phyloP scores from a whole-genome alignment of 2,113 vertebrate genomes.

The Falco punctatus region DNA sequence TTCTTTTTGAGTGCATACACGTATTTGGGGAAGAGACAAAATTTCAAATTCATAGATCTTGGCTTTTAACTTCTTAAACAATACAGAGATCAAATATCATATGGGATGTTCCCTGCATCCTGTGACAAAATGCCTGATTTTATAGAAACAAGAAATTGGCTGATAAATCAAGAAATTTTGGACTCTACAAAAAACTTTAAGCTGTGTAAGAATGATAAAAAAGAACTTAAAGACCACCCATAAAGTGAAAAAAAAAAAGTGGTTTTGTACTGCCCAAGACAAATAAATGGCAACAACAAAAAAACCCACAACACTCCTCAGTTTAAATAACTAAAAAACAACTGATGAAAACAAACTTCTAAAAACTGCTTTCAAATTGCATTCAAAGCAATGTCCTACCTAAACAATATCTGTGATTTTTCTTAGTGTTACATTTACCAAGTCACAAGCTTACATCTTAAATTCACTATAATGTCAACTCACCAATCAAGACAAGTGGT shows the following conservation, averaged over 20 bases:
- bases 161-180: background rate
- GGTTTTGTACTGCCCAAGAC: background rate
- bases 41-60: background rate
- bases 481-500: background rate
- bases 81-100: background rate
- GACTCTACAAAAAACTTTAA: background rate
- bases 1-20: background rate
- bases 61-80: background rate
- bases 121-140: background rate
- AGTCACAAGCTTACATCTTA: background rate
- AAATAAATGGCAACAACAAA: background rate
- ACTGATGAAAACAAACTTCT: background rate
- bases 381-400: background rate
- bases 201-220: background rate
- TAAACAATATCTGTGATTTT: background rate
- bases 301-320: background rate
- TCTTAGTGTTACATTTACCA: background rate
- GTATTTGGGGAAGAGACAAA: background rate
- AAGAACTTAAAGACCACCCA: background rate
- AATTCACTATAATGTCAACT: background rate
- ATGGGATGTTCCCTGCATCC: fast-evolving
- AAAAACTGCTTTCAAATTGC: background rate
- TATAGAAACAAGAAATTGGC: background rate
- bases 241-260: background rate
- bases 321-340: background rate